Conservation (phyloP, 2,888 invertebrate genomes). For the Yponomeuta malinellus region DNA sequence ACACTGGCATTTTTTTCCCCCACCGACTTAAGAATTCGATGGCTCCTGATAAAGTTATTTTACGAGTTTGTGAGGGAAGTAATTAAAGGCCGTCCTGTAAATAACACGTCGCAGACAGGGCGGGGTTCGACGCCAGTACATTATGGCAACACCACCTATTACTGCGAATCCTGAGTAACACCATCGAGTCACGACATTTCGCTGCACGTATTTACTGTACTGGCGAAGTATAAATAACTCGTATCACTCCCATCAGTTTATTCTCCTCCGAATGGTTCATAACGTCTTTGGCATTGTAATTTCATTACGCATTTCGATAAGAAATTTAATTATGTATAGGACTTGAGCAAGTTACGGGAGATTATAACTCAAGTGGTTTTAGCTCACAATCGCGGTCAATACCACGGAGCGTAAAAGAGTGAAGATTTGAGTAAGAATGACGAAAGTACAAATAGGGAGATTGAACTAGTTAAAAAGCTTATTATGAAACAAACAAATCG, state of each 20-base stretch:
- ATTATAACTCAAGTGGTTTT: background rate
- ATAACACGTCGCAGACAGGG: conserved; percentile 43
- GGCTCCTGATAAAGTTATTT: conserved; percentile 14
- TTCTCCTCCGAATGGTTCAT: background rate
- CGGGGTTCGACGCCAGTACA: conserved; percentile 51
- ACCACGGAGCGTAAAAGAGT: background rate
- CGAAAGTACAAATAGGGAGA: too few species aligned
- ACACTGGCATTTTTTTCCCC: background rate
- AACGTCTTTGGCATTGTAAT: background rate
- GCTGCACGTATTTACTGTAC: conserved; percentile 14
- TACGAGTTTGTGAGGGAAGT: conserved; percentile 34
- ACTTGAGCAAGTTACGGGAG: background rate
- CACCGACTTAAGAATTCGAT: background rate
- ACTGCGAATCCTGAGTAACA: conserved; percentile 18
- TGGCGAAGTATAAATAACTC: background rate
- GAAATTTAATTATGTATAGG: background rate
- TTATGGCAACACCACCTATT: conserved; percentile 21
- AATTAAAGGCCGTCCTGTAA: conserved; percentile 52
- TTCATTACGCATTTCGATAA: background rate
- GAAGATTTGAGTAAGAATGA: background rate
- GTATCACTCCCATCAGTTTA: background rate
- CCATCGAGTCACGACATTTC: conserved; percentile 20
- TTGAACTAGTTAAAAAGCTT: too few species aligned
- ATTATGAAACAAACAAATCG: background rate
- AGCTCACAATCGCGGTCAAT: too few species aligned